These are phyloP conservation scores for Uloborus plumipes DNA, from an alignment of 2,888 invertebrate species.

Conservation along the genomic window DNA sequence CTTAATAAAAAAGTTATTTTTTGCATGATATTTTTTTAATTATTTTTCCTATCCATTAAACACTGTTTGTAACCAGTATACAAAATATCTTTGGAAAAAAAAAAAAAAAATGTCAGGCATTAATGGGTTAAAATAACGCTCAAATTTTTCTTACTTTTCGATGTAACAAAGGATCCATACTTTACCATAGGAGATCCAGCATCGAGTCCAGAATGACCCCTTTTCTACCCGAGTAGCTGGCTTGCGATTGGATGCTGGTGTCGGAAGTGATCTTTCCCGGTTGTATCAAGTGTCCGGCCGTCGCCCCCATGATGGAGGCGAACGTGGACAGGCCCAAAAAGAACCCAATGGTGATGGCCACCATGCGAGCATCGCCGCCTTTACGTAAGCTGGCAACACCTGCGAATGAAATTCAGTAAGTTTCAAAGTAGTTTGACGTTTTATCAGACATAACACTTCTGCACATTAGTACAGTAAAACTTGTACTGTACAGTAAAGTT, in stretches of 20 bases:
- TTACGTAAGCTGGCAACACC: conserved; percentile 87
- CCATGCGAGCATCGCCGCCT: conserved; percentile 87
- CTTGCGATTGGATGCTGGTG: conserved; percentile 74
- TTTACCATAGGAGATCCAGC: conserved; percentile 88
- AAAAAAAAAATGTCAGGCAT: no score
- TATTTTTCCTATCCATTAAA: no score
- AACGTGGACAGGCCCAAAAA: conserved; percentile 85
- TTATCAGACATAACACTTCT: no score
- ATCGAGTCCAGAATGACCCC: conserved; percentile 84
- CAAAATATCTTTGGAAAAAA: no score
- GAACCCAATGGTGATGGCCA: conserved; percentile 83
- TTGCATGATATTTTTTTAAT: no score
- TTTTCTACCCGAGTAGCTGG: conserved; percentile 66
- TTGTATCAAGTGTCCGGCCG: conserved; percentile 81
- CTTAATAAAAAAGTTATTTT: no score
- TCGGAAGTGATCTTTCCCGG: conserved; percentile 78
- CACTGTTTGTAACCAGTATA: no score
- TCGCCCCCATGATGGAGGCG: conserved; percentile 83
- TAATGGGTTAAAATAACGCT: no score
- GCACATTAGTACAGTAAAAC: no score
- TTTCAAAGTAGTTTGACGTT: no score
- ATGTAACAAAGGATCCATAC: background rate
- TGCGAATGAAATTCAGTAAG: conserved; percentile 67
- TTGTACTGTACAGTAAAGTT: no score
- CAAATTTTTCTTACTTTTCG: no score